A percentile compares a stretch with the other conserved stretches of the same genome.
Evolutionary conservation across 2,888 invertebrate species (phyloP).

Genomic region (Erebia palarica): DNA sequence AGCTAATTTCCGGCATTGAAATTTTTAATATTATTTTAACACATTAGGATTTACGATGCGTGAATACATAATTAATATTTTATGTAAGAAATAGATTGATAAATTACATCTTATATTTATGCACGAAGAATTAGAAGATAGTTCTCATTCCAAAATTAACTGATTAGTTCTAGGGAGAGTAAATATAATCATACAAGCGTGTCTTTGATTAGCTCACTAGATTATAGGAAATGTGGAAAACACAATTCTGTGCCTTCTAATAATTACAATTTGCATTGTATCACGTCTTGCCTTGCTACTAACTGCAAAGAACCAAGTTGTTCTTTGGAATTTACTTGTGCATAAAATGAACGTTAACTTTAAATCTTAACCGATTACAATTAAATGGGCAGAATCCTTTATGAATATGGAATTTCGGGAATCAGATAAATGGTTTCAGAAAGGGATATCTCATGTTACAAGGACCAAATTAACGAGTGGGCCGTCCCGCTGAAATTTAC

Average conservation of each 20-base stretch:
- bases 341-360: no score
- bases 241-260: neutral
- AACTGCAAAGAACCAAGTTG: neutral
- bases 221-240: neutral
- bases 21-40: no score
- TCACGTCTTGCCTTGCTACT: neutral
- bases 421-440: slow-evolving; percentile 52
- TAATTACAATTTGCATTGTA: neutral
- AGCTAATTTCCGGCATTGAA: no score
- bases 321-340: no score
- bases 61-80: no score
- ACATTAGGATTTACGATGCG: no score
- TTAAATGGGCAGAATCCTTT: neutral
- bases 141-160: no score
- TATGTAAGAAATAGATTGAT: no score
- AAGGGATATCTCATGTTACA: slow-evolving; percentile 76
- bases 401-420: neutral
- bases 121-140: no score
- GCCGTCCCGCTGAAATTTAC: slow-evolving; percentile 70
- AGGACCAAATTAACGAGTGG: slow-evolving; percentile 73
- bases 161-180: no score
- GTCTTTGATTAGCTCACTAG: neutral
- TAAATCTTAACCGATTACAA: no score
- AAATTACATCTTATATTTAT: no score
- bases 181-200: neutral